A percentile compares a stretch with the other conserved stretches of the same genome.
These are phyloP conservation scores for Sander lucioperca DNA, from an alignment of 2,113 vertebrate genomes.

Conservation along the genomic window DNA sequence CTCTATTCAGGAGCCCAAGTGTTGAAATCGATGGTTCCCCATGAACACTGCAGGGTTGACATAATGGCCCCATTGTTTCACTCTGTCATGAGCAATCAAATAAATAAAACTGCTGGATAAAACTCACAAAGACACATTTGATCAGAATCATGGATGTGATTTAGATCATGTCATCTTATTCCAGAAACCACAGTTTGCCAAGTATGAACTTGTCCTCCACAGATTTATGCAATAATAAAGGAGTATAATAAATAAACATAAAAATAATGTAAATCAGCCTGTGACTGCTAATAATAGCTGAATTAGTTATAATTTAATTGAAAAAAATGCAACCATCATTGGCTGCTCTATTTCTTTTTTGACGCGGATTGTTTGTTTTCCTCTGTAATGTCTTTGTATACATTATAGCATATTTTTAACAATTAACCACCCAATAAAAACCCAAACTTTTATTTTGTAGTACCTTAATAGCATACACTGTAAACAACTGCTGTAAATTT, in stretches of 20 bases:
- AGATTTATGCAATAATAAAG: not conserved
- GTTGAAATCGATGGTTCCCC: not conserved
- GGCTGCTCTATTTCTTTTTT: not conserved
- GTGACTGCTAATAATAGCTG: not conserved
- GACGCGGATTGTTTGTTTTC: not conserved
- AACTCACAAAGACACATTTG: constrained; percentile 6
- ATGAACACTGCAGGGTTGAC: not conserved
- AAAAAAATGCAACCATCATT: not conserved
- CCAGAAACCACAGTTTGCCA: constrained; percentile 14
- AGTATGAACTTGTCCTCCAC: constrained; percentile 29
- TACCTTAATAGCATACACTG: not conserved
- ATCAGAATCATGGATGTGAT: constrained; percentile 16
- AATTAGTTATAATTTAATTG: not conserved
- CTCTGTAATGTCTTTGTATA: not conserved
- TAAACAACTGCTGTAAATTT: too few relatives aligned
- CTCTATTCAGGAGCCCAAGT: not conserved
- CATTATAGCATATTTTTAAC: not conserved
- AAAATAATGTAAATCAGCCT: constrained; percentile 13
- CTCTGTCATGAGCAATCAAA: not conserved
- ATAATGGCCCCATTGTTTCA: constrained; percentile 24
- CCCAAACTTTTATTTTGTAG: not conserved
- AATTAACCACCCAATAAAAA: constrained; percentile 5
- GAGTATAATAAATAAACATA: not conserved
- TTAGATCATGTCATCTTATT: constrained; percentile 13
- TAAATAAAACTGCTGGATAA: constrained; percentile 30